Base-by-base conservation (phyloP, 2,113 vertebrate genomes). In the Probosciger aterrimus region DNA sequence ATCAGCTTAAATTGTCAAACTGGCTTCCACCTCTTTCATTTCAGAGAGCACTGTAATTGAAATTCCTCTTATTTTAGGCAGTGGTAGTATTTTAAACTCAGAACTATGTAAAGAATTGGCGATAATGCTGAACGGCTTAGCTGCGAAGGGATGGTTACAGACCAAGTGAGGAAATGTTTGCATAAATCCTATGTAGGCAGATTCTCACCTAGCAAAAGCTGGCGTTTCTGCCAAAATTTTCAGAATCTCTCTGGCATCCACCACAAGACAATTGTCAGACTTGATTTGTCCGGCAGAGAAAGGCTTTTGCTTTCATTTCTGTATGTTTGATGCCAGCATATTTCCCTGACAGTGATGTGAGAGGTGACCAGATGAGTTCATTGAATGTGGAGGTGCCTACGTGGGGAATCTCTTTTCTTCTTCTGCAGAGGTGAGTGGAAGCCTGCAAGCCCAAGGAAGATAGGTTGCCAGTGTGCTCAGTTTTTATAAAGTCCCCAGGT, bases 181-280 rank as follows among this genome's bases (percentile, higher is more conserved):
- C 93, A 95, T 94, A 94, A 96, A 94, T 95, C 77, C 67, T 86
- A 76, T 93, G 93, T 94, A 93, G 95, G 96, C 94, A 96, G 95
- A 96, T 96, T 94, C 87, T 88, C 94, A 96, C 90, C 92, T 97
- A 96, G 94, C 90, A 96, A 80, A 91, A 95, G 75, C 37, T 1
- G 2, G 35, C 4, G 0, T 86, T 96, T 85, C 93, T 97, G 95
- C 95, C 92, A 96, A 94, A 96, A 94, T 76, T 73, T 80, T 94
- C 96, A 95, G 79, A 88, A 88, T 96, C 46, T 90, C 53, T 83
- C 79, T 94, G 92, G 82, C 94, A 96, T 90, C 55, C 49, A 39
- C 70, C 19, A 86, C 82, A 85, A 96, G 88, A 70, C 79, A 80
- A 86, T 93, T 93, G 93, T 94, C 93, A 94, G 90, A 35, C 39